Evolutionary conservation across 2,888 invertebrate species (phyloP).

Genomic region (Ceratothoa steindachneri): DNA sequence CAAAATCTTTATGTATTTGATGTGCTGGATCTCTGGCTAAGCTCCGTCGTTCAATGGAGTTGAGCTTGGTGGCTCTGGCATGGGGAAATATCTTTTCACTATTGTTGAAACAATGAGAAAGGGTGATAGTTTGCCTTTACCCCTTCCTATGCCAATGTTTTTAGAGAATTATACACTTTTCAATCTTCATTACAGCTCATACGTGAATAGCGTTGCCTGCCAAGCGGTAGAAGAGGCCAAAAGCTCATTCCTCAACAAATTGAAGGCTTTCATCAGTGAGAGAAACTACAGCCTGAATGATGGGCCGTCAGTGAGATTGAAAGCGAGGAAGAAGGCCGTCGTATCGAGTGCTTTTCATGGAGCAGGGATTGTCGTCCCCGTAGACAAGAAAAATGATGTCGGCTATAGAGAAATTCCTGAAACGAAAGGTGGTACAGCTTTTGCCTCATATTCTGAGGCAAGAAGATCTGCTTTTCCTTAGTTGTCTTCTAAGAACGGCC

Average conservation of each 20-base stretch:
- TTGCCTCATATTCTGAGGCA: neutral
- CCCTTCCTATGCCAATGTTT: no score
- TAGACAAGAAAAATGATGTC: constrained; percentile 70
- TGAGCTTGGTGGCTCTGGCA: no score
- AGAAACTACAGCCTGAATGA: constrained; percentile 52
- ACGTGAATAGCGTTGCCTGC: neutral
- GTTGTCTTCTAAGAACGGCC: no score
- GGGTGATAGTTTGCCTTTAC: no score
- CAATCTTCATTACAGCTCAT: neutral
- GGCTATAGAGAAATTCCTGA: constrained; percentile 75
- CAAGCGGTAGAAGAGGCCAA: neutral
- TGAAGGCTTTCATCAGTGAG: constrained; percentile 61
- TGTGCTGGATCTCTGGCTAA: no score
- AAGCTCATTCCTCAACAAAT: neutral
- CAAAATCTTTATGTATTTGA: no score
- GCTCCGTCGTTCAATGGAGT: no score
- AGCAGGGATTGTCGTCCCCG: constrained; percentile 80
- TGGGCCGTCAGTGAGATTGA: constrained; percentile 61
- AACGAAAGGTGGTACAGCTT: constrained; percentile 52
- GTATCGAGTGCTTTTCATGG: constrained; percentile 73
- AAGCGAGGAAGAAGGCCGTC: constrained; percentile 60
- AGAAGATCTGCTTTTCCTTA: neutral
- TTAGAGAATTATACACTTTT: no score
- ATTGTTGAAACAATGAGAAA: no score
- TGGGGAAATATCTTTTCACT: no score